phyloP scores from a whole-genome alignment of 1,140 invertebrate genomes.

The Pissodes strobi region DNA sequence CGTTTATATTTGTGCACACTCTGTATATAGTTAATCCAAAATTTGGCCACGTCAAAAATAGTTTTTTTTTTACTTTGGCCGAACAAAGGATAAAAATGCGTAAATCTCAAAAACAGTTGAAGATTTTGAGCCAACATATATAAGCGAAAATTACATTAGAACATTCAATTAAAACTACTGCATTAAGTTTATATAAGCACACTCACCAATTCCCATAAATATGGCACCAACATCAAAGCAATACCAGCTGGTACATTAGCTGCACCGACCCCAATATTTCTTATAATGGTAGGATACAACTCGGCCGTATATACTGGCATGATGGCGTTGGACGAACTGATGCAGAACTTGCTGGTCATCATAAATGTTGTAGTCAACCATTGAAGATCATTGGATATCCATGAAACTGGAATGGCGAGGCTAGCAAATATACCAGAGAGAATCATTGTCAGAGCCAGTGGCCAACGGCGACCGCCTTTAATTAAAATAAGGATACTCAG shows the following conservation, averaged over 20 bases:
- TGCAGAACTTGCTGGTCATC: conserved; percentile 67
- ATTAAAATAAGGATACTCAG: conserved; percentile 71
- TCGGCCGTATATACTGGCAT: conserved; percentile 76
- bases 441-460: conserved; percentile 66
- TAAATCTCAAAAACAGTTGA: too few species aligned
- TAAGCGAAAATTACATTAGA: too few species aligned
- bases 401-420: conserved; percentile 57
- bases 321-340: conserved; percentile 71
- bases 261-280: conserved; percentile 73
- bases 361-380: conserved; percentile 57
- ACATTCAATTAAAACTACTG: neutral
- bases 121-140: too few species aligned
- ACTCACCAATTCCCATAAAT: conserved; percentile 72
- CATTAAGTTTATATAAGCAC: conserved; percentile 6
- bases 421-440: conserved; percentile 68
- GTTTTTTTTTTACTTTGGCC: too few species aligned
- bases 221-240: conserved; percentile 72
- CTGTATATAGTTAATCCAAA: too few species aligned
- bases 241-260: conserved; percentile 72
- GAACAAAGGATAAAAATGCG: too few species aligned
- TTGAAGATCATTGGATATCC: conserved; percentile 44
- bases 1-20: too few species aligned
- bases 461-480: conserved; percentile 70
- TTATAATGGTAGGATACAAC: conserved; percentile 72
- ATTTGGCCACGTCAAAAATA: too few species aligned